Percentiles rank a stretch among this genome's conserved stretches.
Evolutionary conservation across 2,888 invertebrate genomes (phyloP).

Genomic region (Ormyrus rosae): DNA sequence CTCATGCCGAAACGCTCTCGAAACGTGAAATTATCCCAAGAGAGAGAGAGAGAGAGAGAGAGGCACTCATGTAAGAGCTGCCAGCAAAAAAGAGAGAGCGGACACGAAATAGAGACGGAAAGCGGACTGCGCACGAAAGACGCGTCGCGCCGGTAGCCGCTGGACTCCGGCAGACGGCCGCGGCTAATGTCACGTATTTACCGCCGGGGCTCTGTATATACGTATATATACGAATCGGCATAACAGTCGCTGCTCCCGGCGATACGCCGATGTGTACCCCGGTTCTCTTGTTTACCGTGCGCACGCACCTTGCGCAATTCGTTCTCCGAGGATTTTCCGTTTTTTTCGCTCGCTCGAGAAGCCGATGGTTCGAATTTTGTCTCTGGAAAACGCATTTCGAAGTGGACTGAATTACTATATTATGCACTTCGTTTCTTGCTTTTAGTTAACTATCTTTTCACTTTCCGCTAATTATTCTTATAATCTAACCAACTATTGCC

Average conservation of each 20-base stretch:
- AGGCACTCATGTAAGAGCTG: background rate
- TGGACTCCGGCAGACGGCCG: slow-evolving; percentile 14
- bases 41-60: background rate
- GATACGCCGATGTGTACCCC: background rate
- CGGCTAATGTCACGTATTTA: slow-evolving; percentile 71
- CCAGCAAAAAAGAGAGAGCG: background rate
- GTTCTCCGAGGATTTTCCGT: background rate
- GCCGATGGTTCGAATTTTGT: too few relatives aligned
- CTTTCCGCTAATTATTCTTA: too few relatives aligned
- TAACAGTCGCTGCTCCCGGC: slow-evolving; percentile 25
- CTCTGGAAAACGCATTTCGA: too few relatives aligned
- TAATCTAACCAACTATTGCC: too few relatives aligned
- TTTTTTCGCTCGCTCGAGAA: too few relatives aligned
- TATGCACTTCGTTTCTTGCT: too few relatives aligned
- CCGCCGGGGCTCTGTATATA: slow-evolving; percentile 55
- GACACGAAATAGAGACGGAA: slow-evolving; percentile 42
- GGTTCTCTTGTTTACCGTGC: background rate
- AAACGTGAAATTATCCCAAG: slow-evolving; percentile 50
- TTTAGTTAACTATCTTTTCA: too few relatives aligned
- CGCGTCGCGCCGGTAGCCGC: slow-evolving; percentile 58
- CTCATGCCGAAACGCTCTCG: slow-evolving; percentile 26
- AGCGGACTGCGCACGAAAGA: slow-evolving; percentile 19
- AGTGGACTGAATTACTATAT: too few relatives aligned
- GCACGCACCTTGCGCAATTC: background rate
- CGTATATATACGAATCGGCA: background rate